A percentile compares a stretch with the other conserved stretches of the same genome.
Conservation (phyloP, 2,888 invertebrate species). For the Pammene aurita region DNA sequence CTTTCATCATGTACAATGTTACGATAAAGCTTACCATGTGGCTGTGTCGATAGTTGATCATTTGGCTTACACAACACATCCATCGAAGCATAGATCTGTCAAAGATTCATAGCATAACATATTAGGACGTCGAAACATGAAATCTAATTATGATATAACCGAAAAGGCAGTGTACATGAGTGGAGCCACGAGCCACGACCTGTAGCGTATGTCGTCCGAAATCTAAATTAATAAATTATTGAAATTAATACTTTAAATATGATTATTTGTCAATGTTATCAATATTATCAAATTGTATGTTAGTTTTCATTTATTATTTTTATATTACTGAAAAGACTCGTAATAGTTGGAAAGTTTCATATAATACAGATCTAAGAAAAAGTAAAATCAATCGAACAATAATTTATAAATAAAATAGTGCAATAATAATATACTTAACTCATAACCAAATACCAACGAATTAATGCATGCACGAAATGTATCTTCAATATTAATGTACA, state of each 20-base stretch:
- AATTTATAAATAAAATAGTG: constrained; percentile 45
- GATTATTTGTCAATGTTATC: constrained; percentile 51
- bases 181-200: constrained; percentile 41
- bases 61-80: constrained; percentile 14
- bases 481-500: constrained; percentile 50
- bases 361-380: constrained; percentile 32
- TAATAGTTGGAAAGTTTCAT: constrained; percentile 25
- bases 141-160: neutral
- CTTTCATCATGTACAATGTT: constrained; percentile 23
- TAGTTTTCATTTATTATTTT: constrained; percentile 40
- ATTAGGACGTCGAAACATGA: neutral
- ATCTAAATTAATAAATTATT: constrained; percentile 52
- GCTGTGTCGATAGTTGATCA: constrained; percentile 2
- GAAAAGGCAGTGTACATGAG: neutral
- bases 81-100: constrained; percentile 51
- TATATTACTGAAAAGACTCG: constrained; percentile 38
- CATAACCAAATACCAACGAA: constrained; percentile 43
- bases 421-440: constrained; percentile 45
- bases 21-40: constrained; percentile 23
- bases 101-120: constrained; percentile 54
- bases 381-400: constrained; percentile 32
- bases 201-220: constrained; percentile 49
- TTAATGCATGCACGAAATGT: constrained; percentile 41
- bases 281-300: constrained; percentile 44
- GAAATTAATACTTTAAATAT: constrained; percentile 50